phyloP scores from a whole-genome alignment of 1,140 invertebrate species.

The Macrobrachium rosenbergii region DNA sequence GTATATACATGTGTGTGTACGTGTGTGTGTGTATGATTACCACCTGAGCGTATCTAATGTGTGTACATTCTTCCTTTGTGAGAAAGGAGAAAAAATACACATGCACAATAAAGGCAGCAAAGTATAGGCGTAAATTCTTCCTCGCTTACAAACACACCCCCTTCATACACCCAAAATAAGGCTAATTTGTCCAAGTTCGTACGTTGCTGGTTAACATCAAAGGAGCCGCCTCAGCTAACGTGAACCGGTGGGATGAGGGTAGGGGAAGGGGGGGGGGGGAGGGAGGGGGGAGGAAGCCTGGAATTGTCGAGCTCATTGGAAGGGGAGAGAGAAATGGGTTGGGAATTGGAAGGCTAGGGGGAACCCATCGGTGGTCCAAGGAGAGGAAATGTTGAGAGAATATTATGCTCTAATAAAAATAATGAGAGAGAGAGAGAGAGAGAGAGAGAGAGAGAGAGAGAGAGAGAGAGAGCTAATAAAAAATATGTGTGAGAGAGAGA shows the following conservation, averaged over 20 bases:
- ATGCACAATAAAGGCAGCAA: too few relatives aligned
- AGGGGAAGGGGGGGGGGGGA: not conserved
- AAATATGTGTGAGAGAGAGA: slow-evolving; percentile 10
- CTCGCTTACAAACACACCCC: not conserved
- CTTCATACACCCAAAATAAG: slow-evolving; percentile 12
- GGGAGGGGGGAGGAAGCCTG: not conserved
- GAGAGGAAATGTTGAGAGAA: too few relatives aligned
- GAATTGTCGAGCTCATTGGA: not conserved
- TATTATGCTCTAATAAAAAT: too few relatives aligned
- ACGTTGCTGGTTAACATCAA: slow-evolving; percentile 9
- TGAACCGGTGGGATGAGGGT: not conserved
- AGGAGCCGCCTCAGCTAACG: slow-evolving; percentile 9
- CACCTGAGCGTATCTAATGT: too few relatives aligned
- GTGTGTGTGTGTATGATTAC: too few relatives aligned
- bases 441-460: slow-evolving; percentile 1
- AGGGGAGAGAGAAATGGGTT: not conserved
- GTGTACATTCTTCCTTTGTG: too few relatives aligned
- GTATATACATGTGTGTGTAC: too few relatives aligned
- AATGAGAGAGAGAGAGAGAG: slow-evolving; percentile 8
- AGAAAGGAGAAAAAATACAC: too few relatives aligned
- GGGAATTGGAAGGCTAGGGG: not conserved
- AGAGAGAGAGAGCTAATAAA: not conserved
- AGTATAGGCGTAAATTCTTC: not conserved
- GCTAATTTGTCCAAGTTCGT: slow-evolving; percentile 10
- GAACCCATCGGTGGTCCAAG: not conserved